Evolutionary conservation across 2,888 invertebrate species (phyloP).

Genomic region (Busseola fusca): DNA sequence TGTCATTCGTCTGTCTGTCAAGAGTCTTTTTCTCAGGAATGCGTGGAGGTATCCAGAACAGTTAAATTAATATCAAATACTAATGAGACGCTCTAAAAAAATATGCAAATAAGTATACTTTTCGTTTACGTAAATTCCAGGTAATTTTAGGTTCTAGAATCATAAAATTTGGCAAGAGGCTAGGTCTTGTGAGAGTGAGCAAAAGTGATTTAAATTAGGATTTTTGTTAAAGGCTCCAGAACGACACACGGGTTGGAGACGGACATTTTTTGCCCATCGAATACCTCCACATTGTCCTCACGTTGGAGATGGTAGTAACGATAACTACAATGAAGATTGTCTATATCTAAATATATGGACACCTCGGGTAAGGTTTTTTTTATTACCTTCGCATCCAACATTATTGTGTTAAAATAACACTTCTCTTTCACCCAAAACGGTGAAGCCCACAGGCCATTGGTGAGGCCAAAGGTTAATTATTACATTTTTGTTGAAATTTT

Average conservation of each 20-base stretch:
- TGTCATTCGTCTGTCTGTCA: not conserved
- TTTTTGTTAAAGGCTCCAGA: slow-evolving; percentile 89
- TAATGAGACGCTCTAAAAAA: no score
- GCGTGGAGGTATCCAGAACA: no score
- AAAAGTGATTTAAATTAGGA: not conserved
- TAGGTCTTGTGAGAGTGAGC: not conserved
- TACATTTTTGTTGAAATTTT: not conserved
- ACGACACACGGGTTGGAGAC: slow-evolving; percentile 92
- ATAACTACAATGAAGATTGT: slow-evolving; percentile 92
- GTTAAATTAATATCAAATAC: not conserved
- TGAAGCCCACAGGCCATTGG: no score
- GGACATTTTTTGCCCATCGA: slow-evolving; percentile 91
- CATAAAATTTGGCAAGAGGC: not conserved
- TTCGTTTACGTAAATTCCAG: no score
- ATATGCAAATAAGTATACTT: not conserved
- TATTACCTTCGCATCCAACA: not conserved
- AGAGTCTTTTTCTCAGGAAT: no score
- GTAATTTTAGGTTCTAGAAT: no score
- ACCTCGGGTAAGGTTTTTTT: slow-evolving; percentile 89
- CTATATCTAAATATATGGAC: slow-evolving; percentile 97
- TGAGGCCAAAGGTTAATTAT: not conserved
- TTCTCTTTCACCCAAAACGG: not conserved
- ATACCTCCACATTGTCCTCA: slow-evolving; percentile 92
- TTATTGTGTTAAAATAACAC: not conserved
- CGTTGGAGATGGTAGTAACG: slow-evolving; percentile 72